Conservation (phyloP, 2,888 invertebrate species). For the Mesorhabditis sp. region DNA sequence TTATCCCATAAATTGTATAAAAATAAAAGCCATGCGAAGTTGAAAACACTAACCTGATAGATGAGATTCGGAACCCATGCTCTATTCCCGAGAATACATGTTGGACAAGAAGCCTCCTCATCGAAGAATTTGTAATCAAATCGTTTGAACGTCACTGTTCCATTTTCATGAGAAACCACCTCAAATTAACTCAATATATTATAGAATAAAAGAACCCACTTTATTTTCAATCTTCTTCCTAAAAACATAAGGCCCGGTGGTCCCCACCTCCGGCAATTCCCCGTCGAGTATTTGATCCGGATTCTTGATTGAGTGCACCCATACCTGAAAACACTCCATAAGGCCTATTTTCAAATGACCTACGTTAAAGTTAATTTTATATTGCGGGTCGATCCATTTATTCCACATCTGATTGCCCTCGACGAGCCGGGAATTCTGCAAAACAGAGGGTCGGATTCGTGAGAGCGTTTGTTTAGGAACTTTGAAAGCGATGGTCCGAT, state of each 20-base stretch:
- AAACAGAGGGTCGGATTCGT: neutral
- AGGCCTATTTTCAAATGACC: neutral
- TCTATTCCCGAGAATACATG: conserved; percentile 52
- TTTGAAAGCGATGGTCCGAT: neutral
- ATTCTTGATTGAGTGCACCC: conserved; percentile 55
- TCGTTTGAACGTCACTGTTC: conserved; percentile 45
- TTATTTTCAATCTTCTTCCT: conserved; percentile 48
- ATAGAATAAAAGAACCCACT: conserved; percentile 18
- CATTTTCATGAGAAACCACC: conserved; percentile 43
- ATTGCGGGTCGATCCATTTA: conserved; percentile 52
- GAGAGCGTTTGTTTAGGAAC: too few species aligned
- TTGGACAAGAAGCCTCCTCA: conserved; percentile 48
- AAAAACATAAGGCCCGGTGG: conserved; percentile 56
- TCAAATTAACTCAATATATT: conserved; percentile 15
- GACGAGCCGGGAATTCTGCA: conserved; percentile 43
- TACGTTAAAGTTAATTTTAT: conserved; percentile 40
- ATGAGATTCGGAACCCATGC: conserved; percentile 53
- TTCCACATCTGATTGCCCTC: conserved; percentile 39
- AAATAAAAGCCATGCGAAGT: neutral
- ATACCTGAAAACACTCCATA: conserved; percentile 27
- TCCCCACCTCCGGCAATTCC: conserved; percentile 42
- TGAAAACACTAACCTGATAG: conserved; percentile 36
- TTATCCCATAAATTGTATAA: too few species aligned
- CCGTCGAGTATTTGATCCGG: conserved; percentile 55
- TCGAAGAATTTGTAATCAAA: conserved; percentile 42